These are phyloP conservation scores for Hippasteria phrygiana DNA, from an alignment of 53 echinoderm and acorn worm genomes.

Conservation along the genomic window DNA sequence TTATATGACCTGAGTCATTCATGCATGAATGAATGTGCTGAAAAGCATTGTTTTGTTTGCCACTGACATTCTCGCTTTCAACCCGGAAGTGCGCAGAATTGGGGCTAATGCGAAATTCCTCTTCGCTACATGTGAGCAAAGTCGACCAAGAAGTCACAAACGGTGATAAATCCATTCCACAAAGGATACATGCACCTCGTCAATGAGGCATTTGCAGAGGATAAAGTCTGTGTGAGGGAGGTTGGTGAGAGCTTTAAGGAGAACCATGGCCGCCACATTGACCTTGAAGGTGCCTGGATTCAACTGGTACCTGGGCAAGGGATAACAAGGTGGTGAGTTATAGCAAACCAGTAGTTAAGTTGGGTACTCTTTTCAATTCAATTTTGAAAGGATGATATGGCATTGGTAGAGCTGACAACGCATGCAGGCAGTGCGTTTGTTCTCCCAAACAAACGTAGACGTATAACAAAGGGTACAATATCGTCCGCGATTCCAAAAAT, in stretches of 20 bases:
- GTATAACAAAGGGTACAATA: too few species aligned
- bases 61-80: too few species aligned
- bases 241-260: slow-evolving; percentile 92
- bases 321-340: background rate
- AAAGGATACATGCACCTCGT: slow-evolving; percentile 97
- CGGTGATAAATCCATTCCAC: background rate
- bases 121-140: too few species aligned
- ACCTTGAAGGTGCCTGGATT: slow-evolving; percentile 90
- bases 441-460: too few species aligned
- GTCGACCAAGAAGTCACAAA: background rate
- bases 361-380: background rate
- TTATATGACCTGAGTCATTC: too few species aligned
- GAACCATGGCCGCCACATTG: slow-evolving; percentile 77
- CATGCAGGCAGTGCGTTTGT: too few species aligned
- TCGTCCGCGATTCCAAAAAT: too few species aligned
- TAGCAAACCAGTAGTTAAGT: background rate
- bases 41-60: too few species aligned
- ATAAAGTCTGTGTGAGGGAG: slow-evolving; percentile 93
- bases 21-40: too few species aligned
- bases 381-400: background rate
- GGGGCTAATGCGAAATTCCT: too few species aligned
- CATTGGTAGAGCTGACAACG: too few species aligned
- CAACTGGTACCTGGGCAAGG: slow-evolving; percentile 85
- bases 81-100: too few species aligned
- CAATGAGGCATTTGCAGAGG: slow-evolving; percentile 95